phyloP scores from a whole-genome alignment of 2,113 vertebrate species.

The Pomatorhinus ruficollis region DNA sequence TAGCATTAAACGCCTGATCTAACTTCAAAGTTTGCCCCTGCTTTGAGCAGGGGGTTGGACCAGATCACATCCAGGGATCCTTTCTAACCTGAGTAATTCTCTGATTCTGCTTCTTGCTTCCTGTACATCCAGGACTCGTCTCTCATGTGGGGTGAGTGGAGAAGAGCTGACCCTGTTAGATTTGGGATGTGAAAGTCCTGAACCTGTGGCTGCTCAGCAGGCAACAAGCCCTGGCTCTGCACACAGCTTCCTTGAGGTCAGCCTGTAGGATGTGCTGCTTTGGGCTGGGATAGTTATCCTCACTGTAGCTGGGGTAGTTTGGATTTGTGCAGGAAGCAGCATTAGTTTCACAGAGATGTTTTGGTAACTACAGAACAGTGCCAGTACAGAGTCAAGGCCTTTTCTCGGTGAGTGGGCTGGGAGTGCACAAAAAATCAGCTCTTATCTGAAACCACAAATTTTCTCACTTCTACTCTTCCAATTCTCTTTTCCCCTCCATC shows the following conservation, averaged over 20 bases:
- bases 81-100: background rate
- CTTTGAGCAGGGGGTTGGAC: background rate
- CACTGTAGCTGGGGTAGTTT: fast-evolving
- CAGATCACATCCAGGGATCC: background rate
- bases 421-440: background rate
- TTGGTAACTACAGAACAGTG: background rate
- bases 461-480: background rate
- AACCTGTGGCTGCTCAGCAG: background rate
- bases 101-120: background rate
- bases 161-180: background rate
- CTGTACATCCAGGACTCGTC: background rate
- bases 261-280: background rate
- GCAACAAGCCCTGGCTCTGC: background rate
- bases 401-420: background rate
- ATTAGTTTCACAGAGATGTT: background rate
- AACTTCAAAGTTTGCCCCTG: background rate
- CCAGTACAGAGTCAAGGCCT: background rate
- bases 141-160: background rate
- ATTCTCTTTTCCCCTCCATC: background rate
- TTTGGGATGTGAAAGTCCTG: background rate
- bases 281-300: background rate
- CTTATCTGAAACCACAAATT: background rate
- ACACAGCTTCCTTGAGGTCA: background rate
- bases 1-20: background rate
- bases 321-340: background rate